Base-by-base conservation (phyloP, 2,113 vertebrate genomes). In the Trogon surrucura region DNA sequence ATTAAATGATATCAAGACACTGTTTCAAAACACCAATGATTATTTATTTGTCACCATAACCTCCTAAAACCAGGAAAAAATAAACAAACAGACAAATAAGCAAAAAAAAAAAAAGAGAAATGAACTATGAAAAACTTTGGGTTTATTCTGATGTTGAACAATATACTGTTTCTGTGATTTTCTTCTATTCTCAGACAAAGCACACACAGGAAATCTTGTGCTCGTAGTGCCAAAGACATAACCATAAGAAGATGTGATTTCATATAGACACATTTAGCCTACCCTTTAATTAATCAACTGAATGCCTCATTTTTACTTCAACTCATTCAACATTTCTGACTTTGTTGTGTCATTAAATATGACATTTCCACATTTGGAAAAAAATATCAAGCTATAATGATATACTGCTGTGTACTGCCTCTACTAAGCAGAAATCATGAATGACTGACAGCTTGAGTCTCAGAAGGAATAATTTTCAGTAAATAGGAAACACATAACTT, bases 271-370 rank as follows among this genome's bases (percentile, higher is more conserved):
- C 22, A 41, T 91, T 85, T 91, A 92, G 13, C 54, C 38, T 80
- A 93, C 73, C 78, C 88, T 83, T 93, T 85, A 93, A 94, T 96
- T 95, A 96, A 88, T 85, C 36, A 96, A 72, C 50, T 13, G 53
- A 88, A 91, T 88, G 36, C 8, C 4, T 82, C n/a, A 67, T 60
- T 95, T 89, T 95, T 90, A 80, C 67, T 95, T 70, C 66, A 89
- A 86, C 50, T 90, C 79, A 78, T 84, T 96, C 57, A 88, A 6
- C 60, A 80, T 58, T 95, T 92, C 71, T 93, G 56, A 58, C 45
- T 84, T 70, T 94, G 80, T 96, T 96, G n/a, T 92, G 64, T 89
- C 84, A 94, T 96, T 96, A 95, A 95, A 93, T 96, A 96, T 91
- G 89, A 77, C 90, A 94, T 85, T 96, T 96, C 62, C 51, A 80